phyloP scores from a whole-genome alignment of 1,140 invertebrate genomes.

The Marisa cornuarietis region DNA sequence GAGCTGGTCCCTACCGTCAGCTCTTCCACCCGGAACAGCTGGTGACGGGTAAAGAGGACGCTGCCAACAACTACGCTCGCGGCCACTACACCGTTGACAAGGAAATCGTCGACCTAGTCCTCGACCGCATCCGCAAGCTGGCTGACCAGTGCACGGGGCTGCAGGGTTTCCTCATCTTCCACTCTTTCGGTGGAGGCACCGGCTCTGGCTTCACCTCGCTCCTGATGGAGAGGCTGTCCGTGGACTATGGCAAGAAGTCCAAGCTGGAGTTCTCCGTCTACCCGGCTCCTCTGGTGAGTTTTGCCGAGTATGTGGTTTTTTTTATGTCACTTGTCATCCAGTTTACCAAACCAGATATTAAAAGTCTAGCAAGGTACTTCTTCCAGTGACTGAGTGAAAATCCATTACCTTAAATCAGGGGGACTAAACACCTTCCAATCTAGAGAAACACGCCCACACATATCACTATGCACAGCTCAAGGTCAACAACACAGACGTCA shows the following conservation, averaged over 20 bases:
- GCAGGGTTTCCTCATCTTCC: slow-evolving; percentile 20
- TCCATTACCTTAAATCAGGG: too few species aligned
- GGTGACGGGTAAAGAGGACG: slow-evolving; percentile 50
- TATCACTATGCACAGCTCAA: too few species aligned
- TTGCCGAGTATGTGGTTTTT: too few species aligned
- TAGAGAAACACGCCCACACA: too few species aligned
- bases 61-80: slow-evolving; percentile 10
- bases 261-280: slow-evolving; percentile 20
- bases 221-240: slow-evolving; percentile 86
- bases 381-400: too few species aligned
- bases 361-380: too few species aligned
- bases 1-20: too few species aligned
- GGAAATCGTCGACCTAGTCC: slow-evolving; percentile 11
- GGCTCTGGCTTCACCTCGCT: slow-evolving; percentile 84
- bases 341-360: too few species aligned
- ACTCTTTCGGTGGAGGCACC: slow-evolving; percentile 17
- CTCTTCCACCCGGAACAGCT: too few species aligned
- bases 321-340: too few species aligned
- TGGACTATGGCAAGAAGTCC: slow-evolving; percentile 76
- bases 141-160: slow-evolving; percentile 17
- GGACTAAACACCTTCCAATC: too few species aligned
- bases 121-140: slow-evolving; percentile 17
- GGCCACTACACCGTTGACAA: slow-evolving; percentile 13
- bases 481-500: too few species aligned
- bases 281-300: slow-evolving; percentile 6